Base-by-base conservation (phyloP, 2,888 invertebrate species). In the Nomada ferruginata region DNA sequence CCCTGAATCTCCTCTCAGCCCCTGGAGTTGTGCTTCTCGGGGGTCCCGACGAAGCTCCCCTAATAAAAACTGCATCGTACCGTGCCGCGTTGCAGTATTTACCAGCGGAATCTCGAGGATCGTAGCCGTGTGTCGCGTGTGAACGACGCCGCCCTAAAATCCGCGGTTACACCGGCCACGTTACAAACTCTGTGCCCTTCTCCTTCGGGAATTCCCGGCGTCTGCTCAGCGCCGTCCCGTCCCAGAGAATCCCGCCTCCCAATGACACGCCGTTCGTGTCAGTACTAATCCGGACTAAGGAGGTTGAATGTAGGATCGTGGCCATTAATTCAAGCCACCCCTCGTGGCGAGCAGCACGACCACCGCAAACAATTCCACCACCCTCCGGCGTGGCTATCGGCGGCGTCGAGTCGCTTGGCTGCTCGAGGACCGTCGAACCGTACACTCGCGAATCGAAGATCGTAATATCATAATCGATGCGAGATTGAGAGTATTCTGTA, bases 251-350 rank as follows among this genome's bases (percentile, higher is more conserved):
- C 88, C 86, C 80, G 79, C 85, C 87, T 87, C 85, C 89, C 90
- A 89, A 90, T 89, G 91, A 91, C 90, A 89, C 88, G 89, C 86
- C 87, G 86, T 89, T 86, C 89, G 88, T 86, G 90, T 90, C 90
- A 82, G 87, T 89, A 87, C 91, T 90, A 90, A 91, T 91, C 90
- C 89, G 82, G 81, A 73, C 88, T 91, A 91, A 91, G 91, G 87
- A 90, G 89, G 87, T 89, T 89, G 85, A 90, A 89, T 79, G 85
- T 75, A 85, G 84, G 83, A 87, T 87, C 85, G 85, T 79, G 75
- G 84, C 89, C 90, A 90, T 91, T 91, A 90, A 91, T 91, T 91
- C 89, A 76, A 82, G 65, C 75, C 60, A 79, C 77, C 76, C 74
- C 52, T 69, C 61, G 68, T 70, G 75, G 75, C 80, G 65, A 64